Evolutionary conservation across 2,113 vertebrate species (phyloP).

Genomic region (Ursus arctos): DNA sequence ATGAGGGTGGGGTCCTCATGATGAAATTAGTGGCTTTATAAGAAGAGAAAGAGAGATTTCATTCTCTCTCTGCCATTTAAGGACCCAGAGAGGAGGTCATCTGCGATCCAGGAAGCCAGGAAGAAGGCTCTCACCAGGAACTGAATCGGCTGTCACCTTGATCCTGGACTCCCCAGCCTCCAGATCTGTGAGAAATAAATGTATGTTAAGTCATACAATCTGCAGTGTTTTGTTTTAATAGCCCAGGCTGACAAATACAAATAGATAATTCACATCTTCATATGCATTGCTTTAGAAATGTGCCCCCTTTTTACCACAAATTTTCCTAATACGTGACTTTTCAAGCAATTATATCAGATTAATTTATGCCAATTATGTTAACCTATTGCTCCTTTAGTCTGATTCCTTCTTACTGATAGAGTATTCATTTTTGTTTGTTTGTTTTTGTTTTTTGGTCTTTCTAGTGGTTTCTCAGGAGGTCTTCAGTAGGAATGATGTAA

Average conservation of each 20-base stretch:
- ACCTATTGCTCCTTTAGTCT: slow-evolving; percentile 28
- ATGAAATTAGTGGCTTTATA: background rate
- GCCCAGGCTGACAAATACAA: background rate
- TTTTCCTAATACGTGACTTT: slow-evolving; percentile 30
- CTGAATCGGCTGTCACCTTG: accelerated
- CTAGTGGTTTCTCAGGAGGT: slow-evolving; percentile 20
- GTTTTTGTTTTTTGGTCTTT: background rate
- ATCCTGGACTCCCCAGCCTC: background rate
- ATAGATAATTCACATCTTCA: background rate
- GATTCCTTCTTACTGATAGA: background rate
- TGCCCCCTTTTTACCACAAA: background rate
- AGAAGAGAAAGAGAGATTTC: background rate
- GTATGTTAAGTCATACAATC: background rate
- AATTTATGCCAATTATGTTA: background rate
- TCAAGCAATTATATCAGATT: background rate
- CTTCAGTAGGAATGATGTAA: slow-evolving; percentile 44
- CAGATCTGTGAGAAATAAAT: background rate
- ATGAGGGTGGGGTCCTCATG: accelerated
- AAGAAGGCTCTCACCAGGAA: background rate
- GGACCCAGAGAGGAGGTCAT: background rate
- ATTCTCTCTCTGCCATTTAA: background rate
- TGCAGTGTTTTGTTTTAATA: background rate
- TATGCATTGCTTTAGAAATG: background rate
- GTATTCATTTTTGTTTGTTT: background rate
- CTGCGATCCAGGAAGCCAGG: background rate